Conservation (phyloP, 2,113 vertebrate genomes). For the Prunella fulvescens region DNA sequence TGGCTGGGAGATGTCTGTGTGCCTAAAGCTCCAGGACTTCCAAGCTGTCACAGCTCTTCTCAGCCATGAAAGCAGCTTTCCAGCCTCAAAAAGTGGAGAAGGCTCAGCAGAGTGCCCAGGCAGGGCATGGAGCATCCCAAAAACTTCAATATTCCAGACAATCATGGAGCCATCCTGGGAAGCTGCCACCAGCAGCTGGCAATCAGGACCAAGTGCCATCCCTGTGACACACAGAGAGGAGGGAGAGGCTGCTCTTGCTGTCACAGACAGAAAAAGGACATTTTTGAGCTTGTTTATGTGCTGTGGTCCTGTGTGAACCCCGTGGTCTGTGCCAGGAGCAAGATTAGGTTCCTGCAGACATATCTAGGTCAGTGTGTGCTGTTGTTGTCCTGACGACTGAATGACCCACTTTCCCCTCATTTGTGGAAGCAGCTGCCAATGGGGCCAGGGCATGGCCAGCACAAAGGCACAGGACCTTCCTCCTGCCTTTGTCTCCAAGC, state of each 20-base stretch:
- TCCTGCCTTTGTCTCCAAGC: neutral
- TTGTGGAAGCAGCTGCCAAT: neutral
- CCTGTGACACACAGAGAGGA: neutral
- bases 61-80: neutral
- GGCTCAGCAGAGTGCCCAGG: conserved; percentile 74
- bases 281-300: neutral
- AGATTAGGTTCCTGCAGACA: conserved; percentile 22
- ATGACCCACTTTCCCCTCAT: conserved; percentile 47
- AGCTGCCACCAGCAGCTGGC: conserved; percentile 71
- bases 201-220: conserved; percentile 66
- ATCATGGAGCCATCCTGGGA: conserved; percentile 69
- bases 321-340: neutral
- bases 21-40: neutral
- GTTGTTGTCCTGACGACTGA: conserved; percentile 43
- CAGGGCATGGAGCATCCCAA: conserved; percentile 68
- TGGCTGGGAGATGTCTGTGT: neutral
- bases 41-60: neutral
- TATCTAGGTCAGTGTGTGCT: conserved; percentile 41
- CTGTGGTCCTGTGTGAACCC: neutral
- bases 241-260: neutral
- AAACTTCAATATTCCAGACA: conserved; percentile 71
- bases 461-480: neutral
- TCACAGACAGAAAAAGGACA: neutral
- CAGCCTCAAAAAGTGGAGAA: neutral
- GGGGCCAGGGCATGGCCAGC: neutral